Percentiles rank a stretch among this genome's conserved stretches.
Evolutionary conservation across 2,888 invertebrate species (phyloP).

Genomic region (Oscheius sp.): DNA sequence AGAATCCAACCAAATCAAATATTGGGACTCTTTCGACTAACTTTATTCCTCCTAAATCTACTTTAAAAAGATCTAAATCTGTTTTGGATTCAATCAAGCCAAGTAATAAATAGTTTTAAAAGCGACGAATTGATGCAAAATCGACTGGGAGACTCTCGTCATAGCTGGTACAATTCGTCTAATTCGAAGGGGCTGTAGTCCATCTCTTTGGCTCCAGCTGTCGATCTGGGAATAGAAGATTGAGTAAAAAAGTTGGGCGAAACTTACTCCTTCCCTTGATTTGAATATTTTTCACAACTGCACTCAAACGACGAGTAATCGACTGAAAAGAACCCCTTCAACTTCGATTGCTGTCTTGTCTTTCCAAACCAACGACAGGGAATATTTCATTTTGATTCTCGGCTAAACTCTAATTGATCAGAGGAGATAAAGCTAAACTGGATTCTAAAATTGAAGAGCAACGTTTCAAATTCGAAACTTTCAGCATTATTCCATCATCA

Average conservation of each 20-base stretch:
- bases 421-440: neutral
- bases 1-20: too few relatives aligned
- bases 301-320: neutral
- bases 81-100: too few relatives aligned
- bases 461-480: neutral
- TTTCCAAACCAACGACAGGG: constrained; percentile 14
- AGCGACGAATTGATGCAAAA: too few relatives aligned
- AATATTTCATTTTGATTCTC: constrained; percentile 8
- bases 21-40: too few relatives aligned
- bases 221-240: neutral
- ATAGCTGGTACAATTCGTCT: constrained; percentile 2
- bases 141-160: neutral
- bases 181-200: neutral
- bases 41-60: too few relatives aligned
- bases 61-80: too few relatives aligned
- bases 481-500: constrained; percentile 10
- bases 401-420: neutral
- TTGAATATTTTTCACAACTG: constrained; percentile 9
- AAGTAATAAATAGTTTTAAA: too few relatives aligned
- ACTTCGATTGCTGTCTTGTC: neutral
- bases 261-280: constrained; percentile 10
- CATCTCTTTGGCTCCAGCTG: neutral
- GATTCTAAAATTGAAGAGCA: neutral
- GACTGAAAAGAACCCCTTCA: neutral
- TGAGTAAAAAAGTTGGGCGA: neutral